phyloP scores from a whole-genome alignment of 2,888 invertebrate species.

The Eristalis tenax region DNA sequence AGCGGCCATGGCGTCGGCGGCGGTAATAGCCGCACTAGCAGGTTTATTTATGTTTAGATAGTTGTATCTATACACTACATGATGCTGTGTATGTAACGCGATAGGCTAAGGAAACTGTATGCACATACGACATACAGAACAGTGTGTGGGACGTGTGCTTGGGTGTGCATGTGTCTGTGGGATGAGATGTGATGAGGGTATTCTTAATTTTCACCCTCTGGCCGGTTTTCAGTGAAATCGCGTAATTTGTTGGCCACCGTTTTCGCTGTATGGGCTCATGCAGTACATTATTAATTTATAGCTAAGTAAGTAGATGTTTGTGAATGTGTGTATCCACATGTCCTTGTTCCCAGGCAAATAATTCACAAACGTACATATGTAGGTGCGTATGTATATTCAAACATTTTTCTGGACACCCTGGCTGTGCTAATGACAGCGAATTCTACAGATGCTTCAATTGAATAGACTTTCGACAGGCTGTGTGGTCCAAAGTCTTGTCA shows the following conservation, averaged over 20 bases:
- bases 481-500: neutral
- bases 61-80: slow-evolving; percentile 53
- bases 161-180: slow-evolving; percentile 18
- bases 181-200: slow-evolving; percentile 66
- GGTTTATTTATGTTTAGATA: slow-evolving; percentile 70
- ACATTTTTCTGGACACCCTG: slow-evolving; percentile 4
- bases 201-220: slow-evolving; percentile 67
- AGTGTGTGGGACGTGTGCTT: neutral
- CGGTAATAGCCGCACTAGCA: slow-evolving; percentile 38
- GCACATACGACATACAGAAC: neutral
- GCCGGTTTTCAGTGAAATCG: slow-evolving; percentile 51
- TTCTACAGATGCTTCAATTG: slow-evolving; percentile 46
- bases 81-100: neutral
- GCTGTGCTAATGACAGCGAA: slow-evolving; percentile 62
- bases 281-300: slow-evolving; percentile 22
- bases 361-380: neutral
- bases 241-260: slow-evolving; percentile 66
- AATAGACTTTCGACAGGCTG: slow-evolving; percentile 42
- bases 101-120: slow-evolving; percentile 28
- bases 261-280: slow-evolving; percentile 47
- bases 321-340: slow-evolving; percentile 5
- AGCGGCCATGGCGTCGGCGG: slow-evolving; percentile 30
- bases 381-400: neutral
- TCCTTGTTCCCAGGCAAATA: slow-evolving; percentile 2
- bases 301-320: neutral